Base-by-base conservation (phyloP, 2,888 invertebrate species). In the Limnephilus rhombicus region DNA sequence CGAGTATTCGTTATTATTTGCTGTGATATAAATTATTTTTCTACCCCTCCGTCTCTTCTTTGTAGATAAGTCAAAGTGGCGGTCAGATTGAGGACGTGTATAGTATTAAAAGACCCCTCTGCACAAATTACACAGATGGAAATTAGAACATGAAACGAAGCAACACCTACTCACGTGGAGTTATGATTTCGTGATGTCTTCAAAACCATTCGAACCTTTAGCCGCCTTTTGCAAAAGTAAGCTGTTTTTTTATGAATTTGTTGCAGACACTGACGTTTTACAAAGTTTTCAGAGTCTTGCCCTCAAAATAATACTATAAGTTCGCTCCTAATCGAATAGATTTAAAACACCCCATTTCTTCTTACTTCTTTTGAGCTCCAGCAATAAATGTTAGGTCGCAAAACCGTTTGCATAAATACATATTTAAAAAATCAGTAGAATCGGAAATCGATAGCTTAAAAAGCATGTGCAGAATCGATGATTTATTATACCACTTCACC, bases 11-110 rank as follows among this genome's bases (percentile, higher is more conserved):
- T 93, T 92, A 93, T 91, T 92, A 92, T 86, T 90, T 91, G 93
- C 88, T 85, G 87, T 88, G 93, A 92, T 90, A 93, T 93, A 93
- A 93, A 93, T 93, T 93, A 93, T 93, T 92, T 93, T 93, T 92
- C 90, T 86, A 81, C 37, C 93, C 85, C 68, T 68, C 89, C 45
- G 37, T 92, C 92, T 91, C 91, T 86, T 34, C 91, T 90, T 91
- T 87, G 85, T 90, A 93, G 92, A 93, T 92, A 93, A 93, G 92
- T 93, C 90, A 93, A 91, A 92, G 92, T 87, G 53, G 87, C 34
- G 87, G 87, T 87, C 87, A 87, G 87, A 68, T 87, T 68, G 87
- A 68, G 53, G 85, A 29, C 85, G 45, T 41, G 45, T 86, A 86
- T 49, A 86, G 13, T 29, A 86, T 45, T 45, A 86, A 86, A 45